Base-by-base conservation (phyloP, 1,140 invertebrate species). In the Drosophila simulans region DNA sequence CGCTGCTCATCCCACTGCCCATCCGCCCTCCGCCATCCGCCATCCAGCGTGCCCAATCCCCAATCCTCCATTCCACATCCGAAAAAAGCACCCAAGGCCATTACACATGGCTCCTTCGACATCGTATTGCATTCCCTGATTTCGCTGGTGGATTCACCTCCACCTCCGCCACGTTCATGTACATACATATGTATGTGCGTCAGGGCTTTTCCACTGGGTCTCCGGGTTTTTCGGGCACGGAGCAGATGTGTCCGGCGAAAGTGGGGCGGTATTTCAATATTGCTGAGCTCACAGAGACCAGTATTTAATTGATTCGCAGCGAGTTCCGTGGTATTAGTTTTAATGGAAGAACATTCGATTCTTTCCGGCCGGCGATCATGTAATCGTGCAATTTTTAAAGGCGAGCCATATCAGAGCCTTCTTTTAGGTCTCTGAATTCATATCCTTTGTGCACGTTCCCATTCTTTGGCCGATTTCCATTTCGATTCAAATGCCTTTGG, bases 71-170 rank as follows among this genome's bases (percentile, higher is more conserved):
- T 31, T 31, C 27, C 27, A 31, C 12, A 46, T 46, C 20, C 45
- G 5, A 48, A 27, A 48, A 37, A n/a, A 25, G n/a, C 46, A 51
- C 63, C 66, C 17, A 70, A 48, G 66, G 66, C 63, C 63, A 55
- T 68, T 69, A 68, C 40, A 55, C 48, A 43, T 17, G 42, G 17
- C 15, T 17, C 40, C 40, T n/a, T n/a, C 13, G 0, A 17, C 42
- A 69, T 54, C 17, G 48, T n/a, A 54, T 40, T 56, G 51, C 65
- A 69, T 48, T 56, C 43, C 5, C 20, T 25, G 64, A 69, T 69
- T 69, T 69, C 25, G 37, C 48, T 37, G 20, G 22, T 3, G 27
- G 62, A 13, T 39, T 27, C 25, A 39, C 40, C 22, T 3, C 22
- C 10, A 13, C 20, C 1, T 5, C 27, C 5, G 5, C 5, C 5